Percentiles rank a stretch among this genome's conserved stretches.
Conservation (phyloP, 2,113 vertebrate species). For the Ceuthmochares aereus region DNA sequence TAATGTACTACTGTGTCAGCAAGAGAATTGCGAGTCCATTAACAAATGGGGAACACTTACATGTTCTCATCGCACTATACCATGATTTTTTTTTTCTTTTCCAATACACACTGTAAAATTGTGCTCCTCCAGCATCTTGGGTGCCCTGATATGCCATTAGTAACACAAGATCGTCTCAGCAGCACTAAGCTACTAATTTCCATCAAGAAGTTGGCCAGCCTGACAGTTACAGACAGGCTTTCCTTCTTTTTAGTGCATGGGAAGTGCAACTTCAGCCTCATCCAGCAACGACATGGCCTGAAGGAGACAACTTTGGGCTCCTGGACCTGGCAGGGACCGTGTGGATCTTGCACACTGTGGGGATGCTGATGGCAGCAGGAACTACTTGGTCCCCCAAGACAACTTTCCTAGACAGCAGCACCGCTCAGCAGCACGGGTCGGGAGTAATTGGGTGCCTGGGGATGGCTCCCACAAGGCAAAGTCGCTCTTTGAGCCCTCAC, state of each 20-base stretch:
- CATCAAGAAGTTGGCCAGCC: not conserved
- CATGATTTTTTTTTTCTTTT: not conserved
- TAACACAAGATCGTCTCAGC: not conserved
- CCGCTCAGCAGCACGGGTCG: rapidly evolving
- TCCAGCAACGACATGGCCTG: rapidly evolving
- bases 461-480: not conserved
- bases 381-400: rapidly evolving
- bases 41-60: not conserved
- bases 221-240: not conserved
- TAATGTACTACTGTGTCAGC: not conserved
- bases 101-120: not conserved
- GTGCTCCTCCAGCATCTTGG: not conserved
- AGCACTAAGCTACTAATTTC: not conserved
- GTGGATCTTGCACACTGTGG: rapidly evolving
- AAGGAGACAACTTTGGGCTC: not conserved
- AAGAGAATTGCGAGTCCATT: not conserved
- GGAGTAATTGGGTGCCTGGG: not conserved
- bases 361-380: not conserved
- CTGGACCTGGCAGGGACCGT: rapidly evolving
- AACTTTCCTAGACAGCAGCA: not conserved
- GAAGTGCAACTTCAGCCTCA: not conserved
- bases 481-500: not conserved
- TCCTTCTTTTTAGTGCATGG: not conserved
- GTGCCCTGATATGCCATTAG: not conserved
- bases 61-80: not conserved